phyloP scores from a whole-genome alignment of 2,113 vertebrate species.

The Nycticorax nycticorax region DNA sequence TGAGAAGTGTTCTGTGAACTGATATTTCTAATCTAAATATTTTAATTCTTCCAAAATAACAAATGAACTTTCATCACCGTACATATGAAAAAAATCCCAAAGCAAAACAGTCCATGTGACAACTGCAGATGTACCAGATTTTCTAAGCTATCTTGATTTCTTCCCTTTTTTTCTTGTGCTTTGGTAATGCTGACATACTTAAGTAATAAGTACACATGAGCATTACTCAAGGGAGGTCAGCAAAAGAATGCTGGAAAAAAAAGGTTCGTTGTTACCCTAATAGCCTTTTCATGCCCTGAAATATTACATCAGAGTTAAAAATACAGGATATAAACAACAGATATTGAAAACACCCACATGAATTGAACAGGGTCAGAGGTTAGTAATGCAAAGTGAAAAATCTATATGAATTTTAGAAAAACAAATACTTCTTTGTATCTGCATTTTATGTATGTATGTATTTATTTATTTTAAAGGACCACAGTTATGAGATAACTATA shows the following conservation, averaged over 20 bases:
- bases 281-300: not conserved
- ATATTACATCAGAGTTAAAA: conserved; percentile 15
- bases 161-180: not conserved
- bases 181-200: not conserved
- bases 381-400: not conserved
- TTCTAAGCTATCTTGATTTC: not conserved
- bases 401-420: not conserved
- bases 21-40: not conserved
- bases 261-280: not conserved
- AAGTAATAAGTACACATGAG: not conserved
- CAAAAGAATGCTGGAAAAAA: not conserved
- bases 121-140: not conserved
- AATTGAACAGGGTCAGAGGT: not conserved
- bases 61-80: not conserved
- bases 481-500: not conserved
- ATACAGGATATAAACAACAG: not conserved
- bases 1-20: not conserved
- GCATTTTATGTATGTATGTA: not conserved
- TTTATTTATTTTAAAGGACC: not conserved
- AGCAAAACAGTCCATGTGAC: not conserved
- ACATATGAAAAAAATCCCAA: not conserved
- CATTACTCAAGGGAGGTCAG: conserved; percentile 9
- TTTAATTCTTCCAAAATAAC: not conserved
- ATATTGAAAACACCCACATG: not conserved
- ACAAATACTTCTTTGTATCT: not conserved